Base-by-base conservation (phyloP, 2,797 vertebrate genomes). In the Myotis planiceps region DNA sequence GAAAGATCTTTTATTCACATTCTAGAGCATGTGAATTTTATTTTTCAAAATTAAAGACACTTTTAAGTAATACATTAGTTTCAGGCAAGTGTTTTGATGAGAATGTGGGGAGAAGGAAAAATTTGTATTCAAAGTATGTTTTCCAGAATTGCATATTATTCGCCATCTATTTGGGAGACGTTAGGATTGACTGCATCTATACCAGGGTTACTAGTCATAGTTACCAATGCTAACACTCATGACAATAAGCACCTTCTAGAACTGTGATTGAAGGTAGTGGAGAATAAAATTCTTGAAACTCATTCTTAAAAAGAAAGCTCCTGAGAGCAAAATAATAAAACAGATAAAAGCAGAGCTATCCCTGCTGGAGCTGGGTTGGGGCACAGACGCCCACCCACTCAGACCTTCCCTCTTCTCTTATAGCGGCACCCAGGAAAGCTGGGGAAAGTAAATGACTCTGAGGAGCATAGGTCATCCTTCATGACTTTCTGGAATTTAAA, bases 11-110 rank as follows among this genome's bases (percentile, higher is more conserved):
- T 65, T 66, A 60, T 13, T 66, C 18, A 88, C 34, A 60, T 53
- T 69, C 5, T 71, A 88, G 25, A 86, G 34, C 58, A 91, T 80
- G 69, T 90, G 2, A 85, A 60, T 83, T 71, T 91, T 5, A 94
- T 65, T 95, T 94, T 96, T 76, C 68, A 68, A 94, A 85, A 86
- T 1, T 34, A 82, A 86, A 19, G 2, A 60, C 9, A 75, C 15
- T 80, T 81, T 32, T 15, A 39, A 23, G 27, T 49, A 83, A 83
- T 14, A 68, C 32, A 58, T 90, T 93, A 53, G 1, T 65, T 87
- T 89, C 39, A 86, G 29, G 15, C 9, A 90, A 86, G 13, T 72
- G 19, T 90, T 84, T 71, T 78, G 39, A 32, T 21, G n/a, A 66
- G 9, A 18, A 5, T 23, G 2, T 45, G 5, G 15, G 49, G 18